Conservation (phyloP, 2,113 vertebrate species). For the Limnothrissa miodon region DNA sequence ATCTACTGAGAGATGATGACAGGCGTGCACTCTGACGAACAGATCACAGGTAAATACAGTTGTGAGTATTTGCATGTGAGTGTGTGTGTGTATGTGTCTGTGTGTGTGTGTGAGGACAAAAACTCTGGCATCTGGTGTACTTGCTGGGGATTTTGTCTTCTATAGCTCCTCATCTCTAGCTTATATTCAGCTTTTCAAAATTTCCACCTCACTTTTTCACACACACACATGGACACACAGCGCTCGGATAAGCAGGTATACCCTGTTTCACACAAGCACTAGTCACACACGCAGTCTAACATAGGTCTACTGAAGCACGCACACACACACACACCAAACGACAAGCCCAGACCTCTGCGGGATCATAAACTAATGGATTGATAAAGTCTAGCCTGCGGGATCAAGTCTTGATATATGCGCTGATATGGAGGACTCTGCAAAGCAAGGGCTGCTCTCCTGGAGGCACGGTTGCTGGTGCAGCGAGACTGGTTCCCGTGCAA, state of each 20-base stretch:
- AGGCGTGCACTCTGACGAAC: too few species aligned
- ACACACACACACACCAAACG: background rate
- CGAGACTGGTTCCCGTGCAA: background rate
- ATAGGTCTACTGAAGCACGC: too few species aligned
- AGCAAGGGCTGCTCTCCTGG: background rate
- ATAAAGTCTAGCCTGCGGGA: background rate
- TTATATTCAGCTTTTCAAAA: slow-evolving; percentile 26
- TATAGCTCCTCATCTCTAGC: background rate
- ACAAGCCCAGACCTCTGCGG: background rate
- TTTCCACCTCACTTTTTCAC: slow-evolving; percentile 22
- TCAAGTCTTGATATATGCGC: background rate
- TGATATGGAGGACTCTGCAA: background rate
- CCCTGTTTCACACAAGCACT: slow-evolving; percentile 8
- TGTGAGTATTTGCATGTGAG: background rate
- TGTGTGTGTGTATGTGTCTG: background rate
- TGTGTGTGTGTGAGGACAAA: background rate
- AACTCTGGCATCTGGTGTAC: slow-evolving; percentile 6
- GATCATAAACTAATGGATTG: background rate
- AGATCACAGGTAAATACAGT: too few species aligned
- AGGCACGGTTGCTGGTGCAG: background rate
- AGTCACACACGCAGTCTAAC: background rate
- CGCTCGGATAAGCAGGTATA: too few species aligned
- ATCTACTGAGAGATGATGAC: too few species aligned
- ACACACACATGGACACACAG: background rate
- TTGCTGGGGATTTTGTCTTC: background rate